phyloP scores from a whole-genome alignment of 2,113 vertebrate species.

The Dasypus novemcinctus region DNA sequence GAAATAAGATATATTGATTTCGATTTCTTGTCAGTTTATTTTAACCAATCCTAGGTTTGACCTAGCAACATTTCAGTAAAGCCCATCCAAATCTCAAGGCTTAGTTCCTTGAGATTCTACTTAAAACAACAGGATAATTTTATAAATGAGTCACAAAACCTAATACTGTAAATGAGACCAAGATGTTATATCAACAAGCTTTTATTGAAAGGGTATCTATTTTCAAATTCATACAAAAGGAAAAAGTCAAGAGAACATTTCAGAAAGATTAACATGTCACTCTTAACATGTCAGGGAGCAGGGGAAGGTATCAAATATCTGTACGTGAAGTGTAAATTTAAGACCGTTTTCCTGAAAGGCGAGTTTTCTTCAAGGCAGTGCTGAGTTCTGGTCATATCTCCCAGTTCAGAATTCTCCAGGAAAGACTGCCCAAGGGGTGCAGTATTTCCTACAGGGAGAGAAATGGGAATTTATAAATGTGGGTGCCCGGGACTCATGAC shows the following conservation, averaged over 20 bases:
- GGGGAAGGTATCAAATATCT: not conserved
- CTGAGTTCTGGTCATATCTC: not conserved
- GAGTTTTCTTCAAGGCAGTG: not conserved
- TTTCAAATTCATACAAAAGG: not conserved
- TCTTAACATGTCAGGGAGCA: not conserved
- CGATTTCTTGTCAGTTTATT: not conserved
- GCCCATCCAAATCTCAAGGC: not conserved
- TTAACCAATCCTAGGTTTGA: not conserved
- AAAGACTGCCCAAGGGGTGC: not conserved
- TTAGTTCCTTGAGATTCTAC: not conserved
- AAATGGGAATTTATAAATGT: not conserved
- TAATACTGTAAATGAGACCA: not conserved
- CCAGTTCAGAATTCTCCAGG: not conserved
- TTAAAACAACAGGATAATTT: not conserved
- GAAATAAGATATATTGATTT: not conserved
- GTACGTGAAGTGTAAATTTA: not conserved
- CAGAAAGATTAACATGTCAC: not conserved
- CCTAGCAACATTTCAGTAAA: not conserved
- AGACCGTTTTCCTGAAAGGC: not conserved
- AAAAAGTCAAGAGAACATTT: not conserved
- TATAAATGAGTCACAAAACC: not conserved
- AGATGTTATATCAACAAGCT: not conserved
- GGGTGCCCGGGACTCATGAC: not conserved
- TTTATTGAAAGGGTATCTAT: not conserved
- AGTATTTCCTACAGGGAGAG: not conserved